Conservation (phyloP, 1,140 invertebrate genomes). For the Calosoma granatense region DNA sequence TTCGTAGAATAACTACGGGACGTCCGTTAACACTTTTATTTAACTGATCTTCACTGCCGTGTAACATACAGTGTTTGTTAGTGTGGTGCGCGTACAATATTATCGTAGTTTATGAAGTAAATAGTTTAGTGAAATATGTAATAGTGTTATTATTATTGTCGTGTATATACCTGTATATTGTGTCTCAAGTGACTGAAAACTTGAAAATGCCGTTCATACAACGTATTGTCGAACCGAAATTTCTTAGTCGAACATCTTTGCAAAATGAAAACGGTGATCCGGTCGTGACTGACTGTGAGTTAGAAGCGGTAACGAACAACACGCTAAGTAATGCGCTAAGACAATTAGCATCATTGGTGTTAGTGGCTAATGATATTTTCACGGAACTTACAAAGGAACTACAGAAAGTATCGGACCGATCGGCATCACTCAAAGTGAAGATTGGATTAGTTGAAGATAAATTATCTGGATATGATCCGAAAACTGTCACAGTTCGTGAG, state of each 20-base stretch:
- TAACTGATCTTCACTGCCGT: no score
- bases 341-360: conserved; percentile 66
- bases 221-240: conserved; percentile 55
- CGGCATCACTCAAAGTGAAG: conserved; percentile 48
- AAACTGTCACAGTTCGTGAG: conserved; percentile 76
- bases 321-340: conserved; percentile 63
- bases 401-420: conserved; percentile 52
- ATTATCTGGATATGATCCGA: conserved; percentile 56
- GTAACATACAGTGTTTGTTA: not conserved
- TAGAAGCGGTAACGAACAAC: conserved; percentile 65
- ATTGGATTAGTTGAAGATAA: conserved; percentile 49
- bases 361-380: conserved; percentile 68
- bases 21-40: not conserved
- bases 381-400: conserved; percentile 58
- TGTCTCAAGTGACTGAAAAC: not conserved
- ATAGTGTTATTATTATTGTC: not conserved
- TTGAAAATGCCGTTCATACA: conserved; percentile 61
- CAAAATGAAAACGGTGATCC: conserved; percentile 44
- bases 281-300: conserved; percentile 51
- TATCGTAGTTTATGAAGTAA: not conserved
- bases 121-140: not conserved
- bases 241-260: conserved; percentile 50
- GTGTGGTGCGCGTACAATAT: not conserved
- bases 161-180: not conserved
- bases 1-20: not conserved